phyloP scores from a whole-genome alignment of 1,140 invertebrate species.

The Plutomurus gul region DNA sequence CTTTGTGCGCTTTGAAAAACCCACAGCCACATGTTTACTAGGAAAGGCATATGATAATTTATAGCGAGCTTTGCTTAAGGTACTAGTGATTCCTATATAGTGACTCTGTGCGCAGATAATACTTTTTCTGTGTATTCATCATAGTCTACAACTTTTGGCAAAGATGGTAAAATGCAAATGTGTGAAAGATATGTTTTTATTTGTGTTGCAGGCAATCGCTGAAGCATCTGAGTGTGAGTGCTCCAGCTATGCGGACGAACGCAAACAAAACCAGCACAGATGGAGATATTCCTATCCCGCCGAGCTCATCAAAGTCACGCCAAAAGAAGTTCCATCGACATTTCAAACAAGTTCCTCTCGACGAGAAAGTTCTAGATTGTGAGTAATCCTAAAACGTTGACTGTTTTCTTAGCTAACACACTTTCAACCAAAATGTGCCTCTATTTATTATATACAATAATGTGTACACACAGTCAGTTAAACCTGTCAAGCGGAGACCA shows the following conservation, averaged over 20 bases:
- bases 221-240: conserved; percentile 60
- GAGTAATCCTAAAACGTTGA: conserved; percentile 57
- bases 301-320: conserved; percentile 67
- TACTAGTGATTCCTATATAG: no score
- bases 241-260: conserved; percentile 58
- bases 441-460: no score
- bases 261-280: conserved; percentile 43
- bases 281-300: conserved; percentile 52
- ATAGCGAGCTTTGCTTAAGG: no score
- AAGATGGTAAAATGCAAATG: neutral
- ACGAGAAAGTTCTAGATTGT: conserved; percentile 80
- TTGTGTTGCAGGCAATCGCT: conserved; percentile 56
- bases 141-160: no score
- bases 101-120: no score
- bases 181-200: neutral
- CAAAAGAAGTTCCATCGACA: conserved; percentile 76
- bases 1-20: no score
- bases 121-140: neutral
- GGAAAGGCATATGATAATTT: no score
- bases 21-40: no score
- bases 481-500: no score
- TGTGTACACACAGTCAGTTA: no score
- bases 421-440: no score
- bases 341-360: conserved; percentile 72
- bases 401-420: neutral